Percentiles rank a stretch among this genome's conserved stretches.
Conservation (phyloP, 2,888 invertebrate genomes). For the Mactromeris polynyma region DNA sequence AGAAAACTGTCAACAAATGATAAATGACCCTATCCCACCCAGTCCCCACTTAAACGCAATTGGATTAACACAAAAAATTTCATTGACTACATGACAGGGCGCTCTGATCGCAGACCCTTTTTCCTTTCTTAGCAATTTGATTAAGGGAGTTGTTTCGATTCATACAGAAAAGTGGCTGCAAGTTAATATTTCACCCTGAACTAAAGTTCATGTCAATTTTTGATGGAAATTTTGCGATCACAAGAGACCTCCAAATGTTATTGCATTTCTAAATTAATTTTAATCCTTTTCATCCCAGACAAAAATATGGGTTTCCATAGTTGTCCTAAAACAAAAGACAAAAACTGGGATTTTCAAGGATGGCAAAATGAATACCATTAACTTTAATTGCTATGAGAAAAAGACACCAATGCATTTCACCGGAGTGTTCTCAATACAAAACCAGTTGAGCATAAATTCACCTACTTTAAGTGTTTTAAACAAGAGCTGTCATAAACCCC, state of each 20-base stretch:
- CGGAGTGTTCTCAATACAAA: too few species aligned
- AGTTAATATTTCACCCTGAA: constrained; percentile 8
- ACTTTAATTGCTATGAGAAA: too few species aligned
- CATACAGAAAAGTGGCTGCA: not conserved
- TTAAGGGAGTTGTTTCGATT: constrained; percentile 32
- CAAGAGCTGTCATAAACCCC: too few species aligned
- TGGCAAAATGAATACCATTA: too few species aligned
- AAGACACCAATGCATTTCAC: too few species aligned
- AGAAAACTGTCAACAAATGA: constrained; percentile 57
- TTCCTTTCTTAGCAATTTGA: not conserved
- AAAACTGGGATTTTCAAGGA: not conserved
- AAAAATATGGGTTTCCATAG: not conserved
- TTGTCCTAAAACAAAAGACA: not conserved
- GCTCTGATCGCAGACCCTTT: not conserved
- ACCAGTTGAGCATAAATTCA: too few species aligned
- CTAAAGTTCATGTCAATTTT: constrained; percentile 26
- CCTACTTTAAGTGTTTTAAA: too few species aligned
- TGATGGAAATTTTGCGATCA: constrained; percentile 12
- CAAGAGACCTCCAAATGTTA: not conserved
- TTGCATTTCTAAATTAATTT: not conserved
- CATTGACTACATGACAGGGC: constrained; percentile 34
- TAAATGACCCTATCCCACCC: constrained; percentile 30
- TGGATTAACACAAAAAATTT: constrained; percentile 46
- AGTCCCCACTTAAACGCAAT: constrained; percentile 51
- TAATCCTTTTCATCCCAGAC: not conserved